Conservation (phyloP, 1,140 invertebrate genomes). For the Aphelinus certus region DNA sequence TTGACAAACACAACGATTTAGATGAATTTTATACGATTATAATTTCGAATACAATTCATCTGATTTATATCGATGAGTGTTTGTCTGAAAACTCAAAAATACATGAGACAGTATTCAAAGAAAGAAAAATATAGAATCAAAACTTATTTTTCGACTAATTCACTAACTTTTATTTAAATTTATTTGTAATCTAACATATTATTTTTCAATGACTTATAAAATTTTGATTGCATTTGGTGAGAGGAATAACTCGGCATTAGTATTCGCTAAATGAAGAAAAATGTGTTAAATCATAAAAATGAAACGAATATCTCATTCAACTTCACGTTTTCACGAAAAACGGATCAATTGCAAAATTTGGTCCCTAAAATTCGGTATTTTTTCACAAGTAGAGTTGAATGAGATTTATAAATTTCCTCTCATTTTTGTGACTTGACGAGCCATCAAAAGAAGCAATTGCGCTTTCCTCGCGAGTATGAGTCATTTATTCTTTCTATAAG, state of each 20-base stretch:
- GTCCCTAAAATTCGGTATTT: neutral
- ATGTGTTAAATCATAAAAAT: neutral
- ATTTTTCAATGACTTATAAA: constrained; percentile 25
- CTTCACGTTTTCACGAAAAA: neutral
- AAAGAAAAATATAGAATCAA: constrained; percentile 18
- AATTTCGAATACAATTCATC: constrained; percentile 14
- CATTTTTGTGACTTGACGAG: constrained; percentile 9
- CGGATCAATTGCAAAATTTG: too few species aligned
- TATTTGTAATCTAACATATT: neutral
- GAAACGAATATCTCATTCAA: neutral
- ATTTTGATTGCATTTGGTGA: constrained; percentile 2
- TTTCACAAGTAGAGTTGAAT: neutral
- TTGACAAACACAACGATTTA: constrained; percentile 11
- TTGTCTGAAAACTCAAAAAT: constrained; percentile 15
- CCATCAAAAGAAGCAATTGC: neutral
- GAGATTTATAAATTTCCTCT: neutral
- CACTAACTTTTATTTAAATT: neutral
- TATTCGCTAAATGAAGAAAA: neutral
- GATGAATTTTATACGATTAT: constrained; percentile 18
- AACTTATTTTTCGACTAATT: constrained; percentile 23
- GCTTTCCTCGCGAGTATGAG: too few species aligned
- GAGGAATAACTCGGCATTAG: neutral
- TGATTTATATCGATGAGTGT: neutral
- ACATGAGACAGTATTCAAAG: neutral
- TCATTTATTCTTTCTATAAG: too few species aligned